These are phyloP conservation scores for Pyrrhosoma nymphula DNA, from an alignment of 2,888 invertebrate genomes.

Conservation along the genomic window DNA sequence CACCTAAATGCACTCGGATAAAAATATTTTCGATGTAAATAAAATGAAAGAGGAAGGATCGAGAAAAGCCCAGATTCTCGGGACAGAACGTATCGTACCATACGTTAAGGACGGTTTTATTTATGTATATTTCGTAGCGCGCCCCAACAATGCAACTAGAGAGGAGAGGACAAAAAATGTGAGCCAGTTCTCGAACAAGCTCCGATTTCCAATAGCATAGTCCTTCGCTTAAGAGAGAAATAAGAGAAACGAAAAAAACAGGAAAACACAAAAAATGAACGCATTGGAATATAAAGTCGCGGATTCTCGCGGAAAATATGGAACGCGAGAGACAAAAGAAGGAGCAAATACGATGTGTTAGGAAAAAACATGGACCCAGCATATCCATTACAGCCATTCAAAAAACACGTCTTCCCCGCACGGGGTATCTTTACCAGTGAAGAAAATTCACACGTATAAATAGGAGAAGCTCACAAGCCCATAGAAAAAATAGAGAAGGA, in stretches of 20 bases:
- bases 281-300: background rate
- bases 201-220: constrained; percentile 16
- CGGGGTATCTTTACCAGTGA: no score
- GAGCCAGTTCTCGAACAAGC: background rate
- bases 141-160: background rate
- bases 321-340: background rate
- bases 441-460: no score
- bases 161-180: background rate
- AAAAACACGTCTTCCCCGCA: no score
- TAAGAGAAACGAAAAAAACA: background rate
- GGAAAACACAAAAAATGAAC: no score
- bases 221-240: background rate
- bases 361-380: background rate
- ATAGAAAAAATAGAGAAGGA: no score
- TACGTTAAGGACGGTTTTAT: background rate
- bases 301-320: background rate
- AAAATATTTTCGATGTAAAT: background rate
- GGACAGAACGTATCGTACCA: background rate
- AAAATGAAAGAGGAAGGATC: background rate
- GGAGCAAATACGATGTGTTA: background rate
- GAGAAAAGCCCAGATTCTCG: background rate
- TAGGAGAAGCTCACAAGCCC: no score
- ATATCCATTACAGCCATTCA: background rate
- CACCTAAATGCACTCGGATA: background rate
- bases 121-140: background rate